Base-by-base conservation (phyloP, 2,113 vertebrate species). In the Centropristis striata region DNA sequence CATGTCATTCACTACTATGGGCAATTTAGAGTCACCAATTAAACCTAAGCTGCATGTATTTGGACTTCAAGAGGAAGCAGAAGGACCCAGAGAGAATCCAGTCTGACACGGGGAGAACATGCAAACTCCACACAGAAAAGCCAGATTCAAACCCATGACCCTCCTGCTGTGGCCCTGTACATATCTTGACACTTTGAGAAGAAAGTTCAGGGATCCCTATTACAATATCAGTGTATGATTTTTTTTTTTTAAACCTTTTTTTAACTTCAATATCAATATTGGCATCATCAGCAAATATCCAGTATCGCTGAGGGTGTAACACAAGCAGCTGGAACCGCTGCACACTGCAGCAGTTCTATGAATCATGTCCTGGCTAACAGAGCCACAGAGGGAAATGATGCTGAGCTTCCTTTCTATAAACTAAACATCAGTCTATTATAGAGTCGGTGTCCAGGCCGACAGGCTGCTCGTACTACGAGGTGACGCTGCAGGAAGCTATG, bases 401-500 rank as follows among this genome's bases (percentile, higher is more conserved):
- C 65, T 18, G n/a, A 77, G 74, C 44, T 1, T 53, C 32, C 39
- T 50, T 78, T 67, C 55, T 68, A 27, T 59, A 49, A 78, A 83
- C 47, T 58, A 73, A 81, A 86, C 53, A 63, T 68, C 39, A 78
- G 55, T 71, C 58, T 61, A 63, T 60, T 73, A 73, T 42, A 70
- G 51, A 83, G 61, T 76, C 14, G 0, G 36, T 39, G 55, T 58
- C 72, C 61, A 32, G 44, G 53, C 55, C 53, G 51, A 78, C 49
- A 12, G 11, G 47, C 27, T 28, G 41, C 53, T 78, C 53, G 49
- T 50, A 69, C 65, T 68, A 16, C 5, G 36, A 65, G 76, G 57
- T 83, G 42, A 64, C 68, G 47, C 70, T 51, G 64, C 64, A 70
- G 71, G 57, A 85, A 79, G 68, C 78, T 59, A 64, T 81, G 78